Evolutionary conservation across 2,797 vertebrate species (phyloP).

Genomic region (Eptatretus atami): DNA sequence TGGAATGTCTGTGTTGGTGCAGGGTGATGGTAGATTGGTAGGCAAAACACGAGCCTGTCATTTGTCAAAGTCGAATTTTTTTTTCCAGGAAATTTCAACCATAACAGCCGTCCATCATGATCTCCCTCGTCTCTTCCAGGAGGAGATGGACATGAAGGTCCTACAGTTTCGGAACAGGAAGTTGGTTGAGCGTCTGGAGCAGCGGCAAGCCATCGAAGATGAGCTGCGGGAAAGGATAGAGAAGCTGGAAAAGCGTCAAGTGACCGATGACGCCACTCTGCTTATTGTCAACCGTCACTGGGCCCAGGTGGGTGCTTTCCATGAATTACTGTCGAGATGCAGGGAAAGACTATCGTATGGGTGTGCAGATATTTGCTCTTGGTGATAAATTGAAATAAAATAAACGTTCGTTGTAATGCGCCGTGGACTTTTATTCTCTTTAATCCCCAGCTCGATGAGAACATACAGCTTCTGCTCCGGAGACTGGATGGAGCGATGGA

Average conservation of each 20-base stretch:
- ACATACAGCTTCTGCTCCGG: constrained; percentile 28
- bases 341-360: no score
- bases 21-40: no score
- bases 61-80: no score
- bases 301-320: constrained; percentile 27
- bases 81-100: no score
- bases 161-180: constrained; percentile 86
- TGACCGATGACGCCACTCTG: constrained; percentile 57
- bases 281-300: constrained; percentile 68
- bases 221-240: constrained; percentile 65
- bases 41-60: no score
- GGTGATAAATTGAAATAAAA: no score
- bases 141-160: constrained; percentile 85
- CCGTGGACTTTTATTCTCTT: no score
- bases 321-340: no score
- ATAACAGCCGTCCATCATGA: not conserved
- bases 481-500: constrained; percentile 27
- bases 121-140: constrained; percentile 16
- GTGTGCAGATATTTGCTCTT: no score
- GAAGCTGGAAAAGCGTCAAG: constrained; percentile 65
- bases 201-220: constrained; percentile 55
- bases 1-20: no score
- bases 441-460: constrained; percentile 31
- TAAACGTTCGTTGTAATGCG: no score
- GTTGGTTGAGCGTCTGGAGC: constrained; percentile 48